Base-by-base conservation (phyloP, 2,888 invertebrate genomes). In the Anagyrus pseudococci region DNA sequence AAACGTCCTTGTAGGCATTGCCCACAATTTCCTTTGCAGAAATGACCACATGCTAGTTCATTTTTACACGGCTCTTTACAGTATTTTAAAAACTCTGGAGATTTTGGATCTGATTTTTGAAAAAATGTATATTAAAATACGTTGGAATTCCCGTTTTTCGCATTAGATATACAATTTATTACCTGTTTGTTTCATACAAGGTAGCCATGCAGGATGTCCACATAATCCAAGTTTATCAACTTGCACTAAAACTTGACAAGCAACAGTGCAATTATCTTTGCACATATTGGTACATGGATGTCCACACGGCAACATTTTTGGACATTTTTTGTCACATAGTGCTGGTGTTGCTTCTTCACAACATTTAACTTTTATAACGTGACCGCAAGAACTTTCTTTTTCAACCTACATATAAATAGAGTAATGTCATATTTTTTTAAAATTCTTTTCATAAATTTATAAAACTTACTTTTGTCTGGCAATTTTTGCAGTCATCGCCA, bases 1-100 rank as follows among this genome's bases (percentile, higher is more conserved):
- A 54, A 26, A 13, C 60, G 60, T 17, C 60, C 60, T 41, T 60
- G 60, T 7, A 33, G 37, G 17, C 60, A 60, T 1, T 19, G 2
- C 17, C 60, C 48, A 29, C 60, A 60, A 3, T 26, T 47, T 7
- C 54, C 60, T 19, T 22, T 23, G 29, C 60, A 60, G 15, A 15
- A 4, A 25, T 60, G 54, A n/a, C 19, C 8, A 26, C 60, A 60
- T 6, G 46, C 40, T 26, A 60, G 25, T 40, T 13, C 3, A 4
- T 8, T 6, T 22, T n/a, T n/a, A 23, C 60, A 60, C 10, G 60
- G 48, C 13, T 40, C 26, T 10, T 20, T 26, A 41, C 60, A 60
- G 23, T 54, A 60, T 15, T 48, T 10, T 25, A 54, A 29, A 17
- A 59, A 46, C 15, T 25, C 25, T 15, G n/a, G 26, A 23, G 25